Base-by-base conservation (phyloP, 2,888 invertebrate species). In the Diaperis boleti region DNA sequence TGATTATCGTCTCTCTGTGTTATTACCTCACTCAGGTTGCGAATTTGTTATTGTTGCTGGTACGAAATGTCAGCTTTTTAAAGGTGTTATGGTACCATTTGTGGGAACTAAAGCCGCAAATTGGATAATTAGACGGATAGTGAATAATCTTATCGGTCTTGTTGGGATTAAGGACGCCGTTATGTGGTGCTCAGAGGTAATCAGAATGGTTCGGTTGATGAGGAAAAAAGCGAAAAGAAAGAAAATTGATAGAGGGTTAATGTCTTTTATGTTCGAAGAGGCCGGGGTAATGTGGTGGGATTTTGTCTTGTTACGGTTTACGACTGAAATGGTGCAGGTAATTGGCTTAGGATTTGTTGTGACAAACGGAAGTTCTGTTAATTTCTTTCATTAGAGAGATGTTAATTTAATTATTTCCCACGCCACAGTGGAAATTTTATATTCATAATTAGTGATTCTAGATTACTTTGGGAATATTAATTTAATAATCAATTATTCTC, bases 1-100 rank as follows among this genome's bases (percentile, higher is more conserved):
- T 39, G 44, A 56, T 56, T 56, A 56, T 56, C 41, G 33, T 7
- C n/a, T n/a, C 33, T 29, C 29, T 45, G 33, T 33, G 10, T 33
- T 49, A 11, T 17, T 14, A 39, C 20, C 41, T 54, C 26, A 37
- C 52, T 22, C 10, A 39, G 39, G 39, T 22, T 26, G 35, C 39
- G 15, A 22, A 39, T 15, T 39, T 13, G 11, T 20, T 42, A 20
- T 42, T 42, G 18, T 14, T 13, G 8, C 6, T 11, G 10, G 11
- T 13, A 18, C 13, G 52, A 52, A 52, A 26, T 52, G 52, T 37
- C 52, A 29, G 20, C 45, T n/a, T 15, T 17, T 18, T 10, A 8
- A 20, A 17, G 41, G 15, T 42, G 41, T 42, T 42, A 20, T 10
- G n/a, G 5, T 42, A n/a, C 8, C 33, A 33, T 4, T 33, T 33